Conservation (phyloP, 2,113 vertebrate species). For the Fulica atra region DNA sequence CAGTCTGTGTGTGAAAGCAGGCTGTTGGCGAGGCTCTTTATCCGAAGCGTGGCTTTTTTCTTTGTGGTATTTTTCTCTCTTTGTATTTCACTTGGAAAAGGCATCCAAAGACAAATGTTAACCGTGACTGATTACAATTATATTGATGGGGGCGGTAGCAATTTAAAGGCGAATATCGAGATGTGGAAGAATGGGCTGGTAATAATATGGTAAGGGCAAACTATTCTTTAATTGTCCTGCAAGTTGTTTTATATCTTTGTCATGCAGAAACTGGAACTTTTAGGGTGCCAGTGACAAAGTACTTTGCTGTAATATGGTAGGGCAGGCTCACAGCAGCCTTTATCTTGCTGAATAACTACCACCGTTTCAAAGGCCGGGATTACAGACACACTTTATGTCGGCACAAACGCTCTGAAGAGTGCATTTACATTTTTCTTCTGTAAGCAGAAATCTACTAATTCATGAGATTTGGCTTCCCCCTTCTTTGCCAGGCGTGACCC, state of each 20-base stretch:
- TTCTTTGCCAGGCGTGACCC: neutral
- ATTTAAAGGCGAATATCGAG: slow-evolving; percentile 38
- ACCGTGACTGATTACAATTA: slow-evolving; percentile 35
- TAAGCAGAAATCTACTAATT: slow-evolving; percentile 34
- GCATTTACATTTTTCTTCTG: slow-evolving; percentile 49
- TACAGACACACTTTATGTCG: slow-evolving; percentile 41
- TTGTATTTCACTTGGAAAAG: slow-evolving; percentile 63
- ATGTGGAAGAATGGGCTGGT: slow-evolving; percentile 38
- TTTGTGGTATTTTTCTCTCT: slow-evolving; percentile 28
- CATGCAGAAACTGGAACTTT: slow-evolving; percentile 55
- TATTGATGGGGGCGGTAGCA: slow-evolving; percentile 58
- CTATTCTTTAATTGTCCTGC: slow-evolving; percentile 57
- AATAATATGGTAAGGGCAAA: slow-evolving; percentile 56
- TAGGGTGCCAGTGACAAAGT: slow-evolving; percentile 52
- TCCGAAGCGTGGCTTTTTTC: slow-evolving; percentile 30
- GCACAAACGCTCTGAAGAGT: neutral
- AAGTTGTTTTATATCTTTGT: slow-evolving; percentile 60
- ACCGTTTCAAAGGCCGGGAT: slow-evolving; percentile 49
- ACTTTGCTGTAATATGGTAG: slow-evolving; percentile 31
- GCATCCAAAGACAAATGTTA: slow-evolving; percentile 49
- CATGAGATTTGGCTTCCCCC: neutral
- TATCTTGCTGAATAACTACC: slow-evolving; percentile 54
- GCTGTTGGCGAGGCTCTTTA: slow-evolving; percentile 43
- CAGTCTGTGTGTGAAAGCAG: slow-evolving; percentile 50
- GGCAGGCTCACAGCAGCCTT: slow-evolving; percentile 58